Conservation (phyloP, 2,888 invertebrate species). For the Alloplasta piceator region DNA sequence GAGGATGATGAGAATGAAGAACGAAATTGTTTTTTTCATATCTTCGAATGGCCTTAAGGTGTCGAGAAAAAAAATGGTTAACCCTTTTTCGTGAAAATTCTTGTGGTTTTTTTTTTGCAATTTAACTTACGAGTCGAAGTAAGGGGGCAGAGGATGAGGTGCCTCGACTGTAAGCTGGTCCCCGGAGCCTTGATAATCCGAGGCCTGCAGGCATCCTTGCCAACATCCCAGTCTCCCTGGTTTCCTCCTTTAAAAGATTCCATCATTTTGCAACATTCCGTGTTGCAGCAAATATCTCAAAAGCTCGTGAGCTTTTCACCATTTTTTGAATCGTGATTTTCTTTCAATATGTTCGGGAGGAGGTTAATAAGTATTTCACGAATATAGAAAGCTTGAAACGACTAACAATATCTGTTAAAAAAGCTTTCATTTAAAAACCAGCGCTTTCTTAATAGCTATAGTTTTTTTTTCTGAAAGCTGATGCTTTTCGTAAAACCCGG, state of each 20-base stretch:
- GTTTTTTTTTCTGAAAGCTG: too few species aligned
- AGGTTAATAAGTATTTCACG: background rate
- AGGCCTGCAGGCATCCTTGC: conserved; percentile 79
- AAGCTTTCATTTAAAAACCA: too few species aligned
- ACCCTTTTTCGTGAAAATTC: conserved; percentile 10
- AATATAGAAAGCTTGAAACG: too few species aligned
- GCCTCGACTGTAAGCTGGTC: conserved; percentile 78
- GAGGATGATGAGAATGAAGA: too few species aligned
- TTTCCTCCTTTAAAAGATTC: conserved; percentile 80
- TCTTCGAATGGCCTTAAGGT: background rate
- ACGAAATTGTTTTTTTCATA: background rate
- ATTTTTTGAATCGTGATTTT: background rate
- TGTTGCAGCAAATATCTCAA: conserved; percentile 31
- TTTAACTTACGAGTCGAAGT: conserved; percentile 80
- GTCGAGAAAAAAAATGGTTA: background rate
- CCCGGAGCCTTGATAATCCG: conserved; percentile 75
- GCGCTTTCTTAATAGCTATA: too few species aligned
- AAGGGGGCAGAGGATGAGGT: conserved; percentile 80
- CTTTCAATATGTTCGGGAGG: background rate
- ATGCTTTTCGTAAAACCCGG: too few species aligned
- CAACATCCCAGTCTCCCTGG: conserved; percentile 79
- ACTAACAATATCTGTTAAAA: too few species aligned
- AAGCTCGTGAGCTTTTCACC: conserved; percentile 24
- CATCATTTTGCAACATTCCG: conserved; percentile 32
- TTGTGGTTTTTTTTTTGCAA: conserved; percentile 29